These are phyloP conservation scores for Ophraella communa DNA, from an alignment of 2,888 invertebrate species.

Conservation along the genomic window DNA sequence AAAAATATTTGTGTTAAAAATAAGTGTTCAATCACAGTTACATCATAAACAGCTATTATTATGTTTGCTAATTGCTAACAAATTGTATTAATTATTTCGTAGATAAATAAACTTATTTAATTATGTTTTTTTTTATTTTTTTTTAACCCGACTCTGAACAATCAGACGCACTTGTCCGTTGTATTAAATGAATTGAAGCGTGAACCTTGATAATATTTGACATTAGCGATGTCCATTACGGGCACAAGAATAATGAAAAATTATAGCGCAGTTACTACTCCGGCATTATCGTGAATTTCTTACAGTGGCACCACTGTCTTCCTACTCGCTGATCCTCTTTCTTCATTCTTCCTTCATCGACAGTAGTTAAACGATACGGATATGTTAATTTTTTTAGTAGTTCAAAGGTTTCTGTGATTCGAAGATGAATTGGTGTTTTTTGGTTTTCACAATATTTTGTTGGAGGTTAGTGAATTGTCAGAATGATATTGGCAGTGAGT, in stretches of 20 bases:
- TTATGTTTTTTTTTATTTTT: neutral
- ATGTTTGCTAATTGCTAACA: neutral
- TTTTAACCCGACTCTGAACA: slow-evolving; percentile 33
- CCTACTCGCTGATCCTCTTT: slow-evolving; percentile 13
- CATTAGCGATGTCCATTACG: slow-evolving; percentile 53
- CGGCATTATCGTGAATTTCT: slow-evolving; percentile 12
- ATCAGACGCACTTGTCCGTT: slow-evolving; percentile 46
- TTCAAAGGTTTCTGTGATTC: slow-evolving; percentile 26
- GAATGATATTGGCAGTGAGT: slow-evolving; percentile 21
- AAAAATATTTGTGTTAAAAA: too few relatives aligned
- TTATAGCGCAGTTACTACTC: slow-evolving; percentile 27
- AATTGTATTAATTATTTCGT: too few relatives aligned
- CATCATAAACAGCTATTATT: too few relatives aligned
- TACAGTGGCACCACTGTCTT: slow-evolving; percentile 40
- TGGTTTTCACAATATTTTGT: slow-evolving; percentile 32
- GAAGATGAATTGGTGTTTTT: slow-evolving; percentile 39
- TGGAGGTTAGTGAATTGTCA: slow-evolving; percentile 19
- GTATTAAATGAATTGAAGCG: slow-evolving; percentile 54
- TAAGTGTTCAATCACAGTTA: too few relatives aligned
- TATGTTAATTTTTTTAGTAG: slow-evolving; percentile 25
- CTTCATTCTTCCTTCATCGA: slow-evolving; percentile 16
- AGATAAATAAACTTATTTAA: neutral
- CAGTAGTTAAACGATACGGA: slow-evolving; percentile 24
- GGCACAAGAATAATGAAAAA: slow-evolving; percentile 46
- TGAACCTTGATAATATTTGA: slow-evolving; percentile 56